Evolutionary conservation across 2,113 vertebrate species (phyloP), one percentile per base, ranked within the genome.

Genomic region (Dinomys branickii): DNA sequence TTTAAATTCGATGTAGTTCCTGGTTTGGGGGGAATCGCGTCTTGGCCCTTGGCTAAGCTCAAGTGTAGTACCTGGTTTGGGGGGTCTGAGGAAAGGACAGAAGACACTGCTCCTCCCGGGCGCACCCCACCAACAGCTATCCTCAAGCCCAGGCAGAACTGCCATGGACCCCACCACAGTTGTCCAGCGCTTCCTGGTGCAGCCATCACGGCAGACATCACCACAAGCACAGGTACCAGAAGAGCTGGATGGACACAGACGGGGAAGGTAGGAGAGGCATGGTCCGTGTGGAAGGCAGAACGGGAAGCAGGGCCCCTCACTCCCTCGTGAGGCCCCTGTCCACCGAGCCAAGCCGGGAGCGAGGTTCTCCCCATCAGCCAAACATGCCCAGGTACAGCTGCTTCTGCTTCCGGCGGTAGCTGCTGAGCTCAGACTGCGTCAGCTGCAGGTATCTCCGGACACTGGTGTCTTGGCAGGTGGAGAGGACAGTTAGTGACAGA

Each of bases 361-460:
- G 14, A 17, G 75, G 6, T 35, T 85, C 93, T 85, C 67, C 63
- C 56, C 75, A 38, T 94, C 98, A 98, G 52, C 97, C 97, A 95
- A 99, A 99, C 99, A 99, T 99, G 97, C 99, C 99, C 97, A 98
- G 97, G 94, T 99, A 99, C 94, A 99, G 98, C 65, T 99, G 99
- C 94, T 98, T 99, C 97, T 99, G 99, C 90, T 98, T 99, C 92
- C 98, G 98, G 22, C 99, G 98, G 96, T 99, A 99, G 73, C 92
- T 98, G 81, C 92, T 99, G 77, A 99, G 98, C 94, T 98, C 98
- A 30, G 99, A 98, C 71, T 99, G 99, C 7, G 99, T 99, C 91
- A 98, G 98, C 97, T 99, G 99, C 38, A 99, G 98, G 95, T 99
- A 99, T 91, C 98, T 98, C 96, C 97, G 99, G 93, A 99, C 99